These are phyloP conservation scores for Himalopsyche japonica DNA, from an alignment of 2,888 invertebrate species.

Conservation along the genomic window DNA sequence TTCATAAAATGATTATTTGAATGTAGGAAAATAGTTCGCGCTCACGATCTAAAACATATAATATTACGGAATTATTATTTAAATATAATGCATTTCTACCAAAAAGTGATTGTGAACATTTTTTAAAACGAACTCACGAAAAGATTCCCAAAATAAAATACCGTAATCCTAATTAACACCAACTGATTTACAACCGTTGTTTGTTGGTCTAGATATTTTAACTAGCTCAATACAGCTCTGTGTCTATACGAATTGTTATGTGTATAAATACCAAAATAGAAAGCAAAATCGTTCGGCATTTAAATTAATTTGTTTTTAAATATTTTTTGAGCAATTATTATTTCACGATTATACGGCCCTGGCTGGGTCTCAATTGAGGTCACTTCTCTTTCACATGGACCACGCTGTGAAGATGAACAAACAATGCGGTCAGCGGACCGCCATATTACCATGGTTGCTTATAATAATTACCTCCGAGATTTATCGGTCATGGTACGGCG, in stretches of 20 bases:
- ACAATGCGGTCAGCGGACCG: background rate
- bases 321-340: background rate
- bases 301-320: background rate
- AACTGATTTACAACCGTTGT: no score
- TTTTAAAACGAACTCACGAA: no score
- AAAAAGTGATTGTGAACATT: no score
- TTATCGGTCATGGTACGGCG: background rate
- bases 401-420: background rate
- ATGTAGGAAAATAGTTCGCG: no score
- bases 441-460: background rate
- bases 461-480: background rate
- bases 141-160: no score
- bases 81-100: no score
- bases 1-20: no score
- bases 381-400: background rate
- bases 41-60: no score
- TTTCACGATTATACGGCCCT: background rate
- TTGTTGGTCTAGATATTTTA: background rate
- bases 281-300: background rate
- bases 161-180: no score
- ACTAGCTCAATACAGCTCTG: background rate
- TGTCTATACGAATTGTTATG: background rate
- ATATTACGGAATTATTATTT: no score
- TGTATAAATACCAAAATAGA: background rate
- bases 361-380: background rate